Evolutionary conservation across 1,140 invertebrate genomes (phyloP).

Genomic region (Leptestheria dahalacensis): DNA sequence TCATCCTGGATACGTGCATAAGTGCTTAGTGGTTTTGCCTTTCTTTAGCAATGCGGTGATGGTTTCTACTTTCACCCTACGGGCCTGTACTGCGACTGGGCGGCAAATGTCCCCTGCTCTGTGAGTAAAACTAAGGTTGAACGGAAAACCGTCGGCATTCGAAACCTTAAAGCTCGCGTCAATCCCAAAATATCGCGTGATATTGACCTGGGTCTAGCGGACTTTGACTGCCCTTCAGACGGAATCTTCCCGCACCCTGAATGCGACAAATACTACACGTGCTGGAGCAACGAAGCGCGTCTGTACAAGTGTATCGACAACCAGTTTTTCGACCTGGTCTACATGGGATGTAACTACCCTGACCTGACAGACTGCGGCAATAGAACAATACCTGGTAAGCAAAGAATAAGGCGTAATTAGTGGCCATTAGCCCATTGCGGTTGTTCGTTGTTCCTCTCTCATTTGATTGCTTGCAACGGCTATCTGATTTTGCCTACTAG

Average conservation of each 20-base stretch:
- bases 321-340: slow-evolving; percentile 17
- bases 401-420: too few relatives aligned
- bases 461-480: too few relatives aligned
- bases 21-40: neutral
- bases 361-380: slow-evolving; percentile 17
- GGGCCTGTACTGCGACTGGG: neutral
- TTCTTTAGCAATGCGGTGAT: neutral
- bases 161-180: neutral
- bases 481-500: neutral
- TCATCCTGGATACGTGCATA: too few relatives aligned
- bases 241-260: slow-evolving; percentile 2
- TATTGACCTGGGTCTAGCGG: slow-evolving; percentile 7
- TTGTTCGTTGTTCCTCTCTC: too few relatives aligned
- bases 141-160: too few relatives aligned
- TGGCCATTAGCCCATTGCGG: too few relatives aligned
- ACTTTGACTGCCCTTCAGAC: slow-evolving; percentile 6
- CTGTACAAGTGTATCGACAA: slow-evolving; percentile 16
- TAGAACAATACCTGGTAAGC: neutral
- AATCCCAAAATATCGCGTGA: neutral
- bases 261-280: slow-evolving; percentile 10
- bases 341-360: slow-evolving; percentile 18
- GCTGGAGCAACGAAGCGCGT: slow-evolving; percentile 2
- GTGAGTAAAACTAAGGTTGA: neutral
- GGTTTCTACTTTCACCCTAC: neutral
- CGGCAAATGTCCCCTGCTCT: neutral